phyloP scores from a whole-genome alignment of 2,888 invertebrate genomes.

The Mamestra brassicae region DNA sequence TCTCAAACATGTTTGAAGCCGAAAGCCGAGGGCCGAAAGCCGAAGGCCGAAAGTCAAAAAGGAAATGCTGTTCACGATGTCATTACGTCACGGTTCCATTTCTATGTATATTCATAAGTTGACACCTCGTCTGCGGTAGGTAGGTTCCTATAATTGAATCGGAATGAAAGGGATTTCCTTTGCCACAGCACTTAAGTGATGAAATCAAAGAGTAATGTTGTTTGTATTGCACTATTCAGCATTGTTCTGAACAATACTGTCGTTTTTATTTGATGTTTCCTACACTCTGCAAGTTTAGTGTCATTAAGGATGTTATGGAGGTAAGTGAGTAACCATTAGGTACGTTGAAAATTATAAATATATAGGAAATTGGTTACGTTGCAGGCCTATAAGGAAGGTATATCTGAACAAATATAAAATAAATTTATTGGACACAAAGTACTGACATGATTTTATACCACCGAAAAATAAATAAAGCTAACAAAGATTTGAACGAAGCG shows the following conservation, averaged over 20 bases:
- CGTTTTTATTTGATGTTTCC: constrained; percentile 42
- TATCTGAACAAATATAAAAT: constrained; percentile 8
- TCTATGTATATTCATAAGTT: constrained; percentile 66
- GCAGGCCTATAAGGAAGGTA: not conserved
- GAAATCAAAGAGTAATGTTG: constrained; percentile 44
- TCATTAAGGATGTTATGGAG: not conserved
- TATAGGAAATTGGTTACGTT: not conserved
- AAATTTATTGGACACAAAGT: constrained; percentile 5
- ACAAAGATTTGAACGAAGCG: constrained; percentile 7
- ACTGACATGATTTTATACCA: constrained; percentile 25
- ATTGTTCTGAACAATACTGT: constrained; percentile 35
- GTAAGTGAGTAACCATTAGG: constrained; percentile 1
- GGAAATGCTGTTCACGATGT: constrained; percentile 60
- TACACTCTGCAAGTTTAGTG: constrained; percentile 5
- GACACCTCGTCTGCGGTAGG: constrained; percentile 66
- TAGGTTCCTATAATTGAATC: constrained; percentile 53
- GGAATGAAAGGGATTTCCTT: constrained; percentile 55
- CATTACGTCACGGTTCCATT: constrained; percentile 57
- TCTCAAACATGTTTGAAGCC: constrained; percentile 48
- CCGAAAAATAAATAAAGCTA: constrained; percentile 10
- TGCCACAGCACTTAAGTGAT: constrained; percentile 32
- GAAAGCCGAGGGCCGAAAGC: constrained; percentile 14
- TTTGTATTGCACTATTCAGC: constrained; percentile 16
- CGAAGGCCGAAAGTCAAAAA: constrained; percentile 49
- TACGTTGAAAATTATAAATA: not conserved